phyloP scores from a whole-genome alignment of 1,140 invertebrate genomes.

The Tetraneura akinire region DNA sequence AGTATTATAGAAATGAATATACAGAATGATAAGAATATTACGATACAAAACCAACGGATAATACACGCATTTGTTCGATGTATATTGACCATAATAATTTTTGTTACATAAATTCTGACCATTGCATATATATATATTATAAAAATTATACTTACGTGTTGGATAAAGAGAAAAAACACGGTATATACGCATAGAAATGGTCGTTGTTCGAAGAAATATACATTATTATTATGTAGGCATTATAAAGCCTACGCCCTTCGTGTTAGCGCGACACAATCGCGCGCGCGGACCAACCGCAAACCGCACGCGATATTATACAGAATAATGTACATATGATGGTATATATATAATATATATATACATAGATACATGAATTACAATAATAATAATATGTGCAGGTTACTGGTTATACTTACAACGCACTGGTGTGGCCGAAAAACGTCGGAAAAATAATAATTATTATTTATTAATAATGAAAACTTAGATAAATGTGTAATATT shows the following conservation, averaged over 20 bases:
- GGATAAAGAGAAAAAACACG: too few species aligned
- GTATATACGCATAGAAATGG: not conserved
- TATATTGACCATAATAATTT: too few species aligned
- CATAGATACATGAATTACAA: too few species aligned
- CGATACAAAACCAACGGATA: too few species aligned
- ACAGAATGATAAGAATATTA: too few species aligned
- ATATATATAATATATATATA: not conserved
- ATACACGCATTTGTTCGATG: too few species aligned
- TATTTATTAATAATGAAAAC: not conserved
- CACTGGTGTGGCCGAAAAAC: slow-evolving; percentile 14
- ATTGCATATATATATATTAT: too few species aligned
- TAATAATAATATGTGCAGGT: too few species aligned
- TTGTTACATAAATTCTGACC: too few species aligned
- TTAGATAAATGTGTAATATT: not conserved
- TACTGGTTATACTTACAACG: not conserved
- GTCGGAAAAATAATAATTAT: slow-evolving; percentile 28
- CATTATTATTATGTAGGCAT: not conserved
- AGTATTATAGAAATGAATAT: too few species aligned
- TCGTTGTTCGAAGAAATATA: not conserved
- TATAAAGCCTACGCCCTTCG: slow-evolving; percentile 36
- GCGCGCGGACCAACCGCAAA: slow-evolving; percentile 31
- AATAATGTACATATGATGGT: not conserved
- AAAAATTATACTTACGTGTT: not conserved
- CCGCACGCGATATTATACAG: slow-evolving; percentile 24
- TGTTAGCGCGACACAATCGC: slow-evolving; percentile 21